Evolutionary conservation across 1,140 invertebrate species (phyloP), one percentile per base, ranked within the genome.

Genomic region (Nebria ingens): DNA sequence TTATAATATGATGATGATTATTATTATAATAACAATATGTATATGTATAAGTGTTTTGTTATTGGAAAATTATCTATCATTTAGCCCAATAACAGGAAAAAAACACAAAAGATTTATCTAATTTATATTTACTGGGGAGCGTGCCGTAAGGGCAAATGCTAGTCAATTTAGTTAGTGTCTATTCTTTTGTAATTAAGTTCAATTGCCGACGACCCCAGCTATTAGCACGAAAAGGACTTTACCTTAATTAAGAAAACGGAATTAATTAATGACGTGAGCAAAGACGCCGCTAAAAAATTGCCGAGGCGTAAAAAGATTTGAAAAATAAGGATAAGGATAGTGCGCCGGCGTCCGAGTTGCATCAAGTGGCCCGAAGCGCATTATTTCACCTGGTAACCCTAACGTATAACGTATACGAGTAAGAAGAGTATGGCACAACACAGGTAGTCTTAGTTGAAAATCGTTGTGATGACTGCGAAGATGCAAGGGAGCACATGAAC

Each of bases 201-300:
- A 29, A 50, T 49, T 49, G 19, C 17, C 12, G n/a, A n/a, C n/a
- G n/a, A n/a, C n/a, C n/a, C n/a, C n/a, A n/a, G n/a, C n/a, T n/a
- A n/a, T n/a, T n/a, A 52, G 22, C 12, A 23, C 12, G 45, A 57
- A 34, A 38, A 50, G 23, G 22, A 55, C n/a, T 19, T 19, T 55
- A 55, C 54, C 38, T 55, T 51, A 55, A 55, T 55, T 55, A 55
- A 55, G 54, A 23, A 49, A 55, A 55, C 23, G 54, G 19, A 55
- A 55, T 55, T 55, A 55, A 55, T 55, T 55, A 55, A 34, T 22
- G 51, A 52, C 51, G 12, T 38, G 6, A 2, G 34, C 29, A 2
- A 15, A 54, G n/a, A 54, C 22, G 29, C 11, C 13, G 29, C 29
- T 34, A 12, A 38, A 15, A 2, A 20, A 54, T 40, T 40, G 19